Base-by-base conservation (phyloP, 1,140 invertebrate species). In the Aleiodes sp. region DNA sequence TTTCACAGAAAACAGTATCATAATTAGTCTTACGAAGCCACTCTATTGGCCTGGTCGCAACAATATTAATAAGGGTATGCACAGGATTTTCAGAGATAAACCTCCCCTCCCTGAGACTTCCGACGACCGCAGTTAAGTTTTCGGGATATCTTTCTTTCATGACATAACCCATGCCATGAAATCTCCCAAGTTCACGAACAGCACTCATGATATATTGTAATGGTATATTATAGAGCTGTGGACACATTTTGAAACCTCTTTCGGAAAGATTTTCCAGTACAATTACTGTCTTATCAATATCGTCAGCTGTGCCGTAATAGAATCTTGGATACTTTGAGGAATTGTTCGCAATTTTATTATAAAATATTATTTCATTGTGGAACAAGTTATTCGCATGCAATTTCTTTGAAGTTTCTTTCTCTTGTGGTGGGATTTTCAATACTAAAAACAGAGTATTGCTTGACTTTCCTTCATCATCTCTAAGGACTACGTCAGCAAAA, bases 131-230 rank as follows among this genome's bases (percentile, higher is more conserved):
- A 7, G 73, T 68, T 65, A 86, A 87, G 9, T 75, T 68, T 0
- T 78, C 60, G 0, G 70, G 39, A 9, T 76, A 35, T 3, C 61
- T 68, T 7, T 78, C 62, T 46, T 86, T 87, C 68, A 82, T 73
- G 0, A 61, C 62, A 29, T 82, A 86, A 1, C 79, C 82, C 3
- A 74, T 71, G 0, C 77, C 83, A 43, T 88, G 87, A 46, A 86
- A 86, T 33, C 71, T 65, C 0, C 73, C 87, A 3, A 88, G 70
- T 4, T 78, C 78, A 37, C 70, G 64, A 31, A 87, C 41, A 2
- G 78, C 83, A 4, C 79, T 66, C 1, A 73, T 16, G 16, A 75
- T 64, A 43, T 84, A 84, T 0, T 78, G 68, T 24, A 79, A 14
- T 0, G 70, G 69, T 4, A 70, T 0, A 16, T 78, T 65, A 24